These are phyloP conservation scores for Heterotilapia buettikoferi DNA, from an alignment of 2,113 vertebrate genomes.

Conservation along the genomic window DNA sequence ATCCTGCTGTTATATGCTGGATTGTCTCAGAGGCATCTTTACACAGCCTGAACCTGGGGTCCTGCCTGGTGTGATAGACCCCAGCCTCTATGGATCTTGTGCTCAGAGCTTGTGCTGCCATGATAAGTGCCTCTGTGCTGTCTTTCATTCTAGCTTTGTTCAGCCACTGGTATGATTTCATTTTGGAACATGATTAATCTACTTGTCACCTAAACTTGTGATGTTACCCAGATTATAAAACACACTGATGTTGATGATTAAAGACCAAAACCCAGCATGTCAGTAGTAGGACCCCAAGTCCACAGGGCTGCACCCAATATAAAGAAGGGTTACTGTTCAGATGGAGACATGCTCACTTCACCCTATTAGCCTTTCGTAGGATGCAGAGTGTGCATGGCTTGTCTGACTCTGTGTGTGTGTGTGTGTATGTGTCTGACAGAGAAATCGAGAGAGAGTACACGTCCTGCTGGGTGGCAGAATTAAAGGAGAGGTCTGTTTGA, in stretches of 20 bases:
- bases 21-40: background rate
- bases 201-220: constrained; percentile 48
- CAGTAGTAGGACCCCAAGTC: background rate
- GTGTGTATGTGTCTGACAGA: background rate
- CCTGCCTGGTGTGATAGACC: background rate
- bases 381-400: background rate
- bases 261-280: constrained; percentile 33
- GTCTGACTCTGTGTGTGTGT: background rate
- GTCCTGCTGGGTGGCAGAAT: constrained; percentile 50
- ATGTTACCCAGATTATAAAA: constrained; percentile 48
- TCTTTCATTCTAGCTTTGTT: background rate
- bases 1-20: background rate
- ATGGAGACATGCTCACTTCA: constrained; percentile 44
- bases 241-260: constrained; percentile 39
- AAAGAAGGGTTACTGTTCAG: constrained; percentile 50
- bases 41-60: background rate
- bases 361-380: constrained; percentile 40
- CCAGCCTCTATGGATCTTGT: background rate
- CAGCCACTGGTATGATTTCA: fast-evolving
- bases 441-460: background rate
- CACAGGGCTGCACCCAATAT: background rate
- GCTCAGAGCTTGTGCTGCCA: background rate
- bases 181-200: constrained; percentile 23
- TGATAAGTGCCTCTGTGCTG: background rate
- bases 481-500: constrained; percentile 56